Base-by-base conservation (phyloP, 2,797 vertebrate species). In the Clamator glandarius region DNA sequence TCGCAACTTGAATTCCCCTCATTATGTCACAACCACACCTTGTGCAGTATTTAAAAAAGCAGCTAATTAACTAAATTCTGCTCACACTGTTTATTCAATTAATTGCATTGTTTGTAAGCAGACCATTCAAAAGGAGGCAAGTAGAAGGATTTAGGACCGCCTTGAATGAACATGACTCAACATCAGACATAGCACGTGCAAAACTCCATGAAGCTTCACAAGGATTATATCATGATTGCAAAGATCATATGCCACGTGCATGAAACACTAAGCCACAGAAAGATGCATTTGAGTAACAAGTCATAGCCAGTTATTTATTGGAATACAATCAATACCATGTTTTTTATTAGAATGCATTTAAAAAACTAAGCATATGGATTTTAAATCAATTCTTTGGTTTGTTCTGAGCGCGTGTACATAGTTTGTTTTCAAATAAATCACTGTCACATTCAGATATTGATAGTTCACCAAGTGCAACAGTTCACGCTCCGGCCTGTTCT, bases 351-450 rank as follows among this genome's bases (percentile, higher is more conserved):
- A 86, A 87, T 3, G 14, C 36, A 46, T 15, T 76, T 59, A 48
- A 88, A 81, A 67, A 18, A 67, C 50, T 13, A 11, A 70, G 13
- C 16, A 31, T n/a, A 75, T 16, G 9, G 64, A 75, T 74, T 91
- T 57, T 8, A 12, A 55, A 86, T 73, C 4, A 28, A 25, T 81
- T 84, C 13, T 73, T 70, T 24, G 19, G 28, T 26, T 46, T 61
- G 28, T 35, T 58, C 54, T 66, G 54, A 85, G 70, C 6, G 3
- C 0, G 0, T 26, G 11, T 31, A 52, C 14, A 46, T 29, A 35
- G 51, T 48, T 62, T 68, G 35, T 51, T 90, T 84, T 72, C 81
- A 89, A 72, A 84, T 70, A 91, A 83, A 91, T 91, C 70, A 85
- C 59, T 0, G 0, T 14, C 54, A 46, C 6, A 0, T 68, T 87